Evolutionary conservation across 2,113 vertebrate species (phyloP).

Genomic region (Recurvirostra avosetta): DNA sequence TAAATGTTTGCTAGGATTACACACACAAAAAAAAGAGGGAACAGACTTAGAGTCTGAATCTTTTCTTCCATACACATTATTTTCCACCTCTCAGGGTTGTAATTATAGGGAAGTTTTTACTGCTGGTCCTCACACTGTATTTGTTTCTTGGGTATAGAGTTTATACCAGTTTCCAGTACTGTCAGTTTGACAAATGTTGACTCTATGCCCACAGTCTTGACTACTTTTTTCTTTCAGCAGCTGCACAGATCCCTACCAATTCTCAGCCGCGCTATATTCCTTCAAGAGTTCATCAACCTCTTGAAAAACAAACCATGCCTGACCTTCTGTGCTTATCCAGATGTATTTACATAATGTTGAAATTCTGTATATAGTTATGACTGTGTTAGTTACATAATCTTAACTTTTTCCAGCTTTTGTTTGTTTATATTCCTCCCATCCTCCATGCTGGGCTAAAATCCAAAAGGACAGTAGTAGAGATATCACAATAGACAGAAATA

Average conservation of each 20-base stretch:
- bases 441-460: neutral
- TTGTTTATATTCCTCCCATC: neutral
- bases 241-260: neutral
- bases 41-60: neutral
- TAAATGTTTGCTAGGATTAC: neutral
- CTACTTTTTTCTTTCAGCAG: neutral
- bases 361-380: neutral
- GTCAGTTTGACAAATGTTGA: neutral
- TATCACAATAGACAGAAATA: neutral
- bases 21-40: neutral
- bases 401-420: neutral
- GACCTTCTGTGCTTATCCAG: neutral
- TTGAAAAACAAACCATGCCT: neutral
- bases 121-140: neutral
- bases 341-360: neutral
- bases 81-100: neutral
- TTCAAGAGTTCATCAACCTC: neutral
- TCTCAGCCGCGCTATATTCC: neutral
- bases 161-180: neutral
- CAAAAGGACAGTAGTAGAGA: neutral
- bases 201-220: neutral
- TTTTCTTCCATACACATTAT: neutral
- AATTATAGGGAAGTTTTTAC: neutral
- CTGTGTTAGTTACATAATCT: neutral
- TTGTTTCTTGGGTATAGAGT: neutral